These are phyloP conservation scores for Cetoscarus ocellatus DNA, from an alignment of 2,797 vertebrate genomes.

Conservation along the genomic window DNA sequence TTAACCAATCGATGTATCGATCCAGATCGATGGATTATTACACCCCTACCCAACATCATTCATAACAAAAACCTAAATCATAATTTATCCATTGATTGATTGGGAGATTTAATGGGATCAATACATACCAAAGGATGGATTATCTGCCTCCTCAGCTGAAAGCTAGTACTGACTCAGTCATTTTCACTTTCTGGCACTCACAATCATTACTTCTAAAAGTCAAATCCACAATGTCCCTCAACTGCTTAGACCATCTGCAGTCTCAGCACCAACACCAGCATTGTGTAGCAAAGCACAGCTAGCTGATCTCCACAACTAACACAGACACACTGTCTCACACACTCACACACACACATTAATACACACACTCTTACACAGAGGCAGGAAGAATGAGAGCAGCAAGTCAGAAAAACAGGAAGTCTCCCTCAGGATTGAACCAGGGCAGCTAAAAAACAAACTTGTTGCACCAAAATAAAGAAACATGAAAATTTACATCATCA, in stretches of 20 bases:
- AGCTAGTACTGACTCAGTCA: too few relatives aligned
- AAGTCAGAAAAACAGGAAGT: constrained; percentile 73
- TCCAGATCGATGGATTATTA: too few relatives aligned
- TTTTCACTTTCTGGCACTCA: not conserved
- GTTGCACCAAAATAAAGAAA: constrained; percentile 12
- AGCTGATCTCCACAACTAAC: constrained; percentile 8
- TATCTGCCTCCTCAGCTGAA: too few relatives aligned
- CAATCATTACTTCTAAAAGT: constrained; percentile 2
- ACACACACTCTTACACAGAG: constrained; percentile 30
- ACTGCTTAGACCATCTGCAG: not conserved
- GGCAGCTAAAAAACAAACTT: constrained; percentile 49
- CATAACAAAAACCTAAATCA: too few relatives aligned
- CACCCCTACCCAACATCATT: too few relatives aligned
- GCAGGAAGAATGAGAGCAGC: constrained; percentile 57
- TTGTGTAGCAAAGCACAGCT: constrained; percentile 9
- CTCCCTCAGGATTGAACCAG: constrained; percentile 51
- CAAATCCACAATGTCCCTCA: constrained; percentile 3
- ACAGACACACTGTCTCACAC: too few relatives aligned
- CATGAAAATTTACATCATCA: constrained; percentile 12
- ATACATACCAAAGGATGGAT: too few relatives aligned
- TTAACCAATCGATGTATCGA: too few relatives aligned
- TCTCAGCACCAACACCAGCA: constrained; percentile 8
- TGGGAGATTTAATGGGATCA: too few relatives aligned
- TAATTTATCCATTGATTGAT: too few relatives aligned
- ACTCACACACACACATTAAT: not conserved